Evolutionary conservation across 2,113 vertebrate genomes (phyloP), one percentile per base, ranked within the genome.

Genomic region (Hirundichthys speculiger): DNA sequence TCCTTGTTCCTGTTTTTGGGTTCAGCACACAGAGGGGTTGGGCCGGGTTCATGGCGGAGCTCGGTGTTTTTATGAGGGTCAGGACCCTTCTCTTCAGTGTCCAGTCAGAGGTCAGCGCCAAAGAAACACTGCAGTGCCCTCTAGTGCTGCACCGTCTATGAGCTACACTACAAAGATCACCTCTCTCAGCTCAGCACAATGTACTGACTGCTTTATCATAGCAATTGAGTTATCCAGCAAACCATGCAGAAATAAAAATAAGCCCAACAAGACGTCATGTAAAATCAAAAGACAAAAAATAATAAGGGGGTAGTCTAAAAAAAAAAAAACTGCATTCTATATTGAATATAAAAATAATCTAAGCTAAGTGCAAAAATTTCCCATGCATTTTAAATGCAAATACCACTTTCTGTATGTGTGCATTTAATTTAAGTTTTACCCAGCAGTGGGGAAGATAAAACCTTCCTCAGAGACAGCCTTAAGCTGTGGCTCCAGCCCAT

Each of bases 41-140:
- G 69, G 75, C 9, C 8, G 50, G 46, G 65, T 72, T 69, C 72
- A 47, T 3, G 52, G 67, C 64, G 30, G 63, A 79, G 78, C 61
- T 45, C 25, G 64, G 55, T 76, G 50, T 54, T 80, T 67, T 82
- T 67, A 58, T 19, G 54, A 46, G 69, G 85, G 84, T 91, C 83
- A 75, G 6, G 84, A 78, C 71, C 79, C 39, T 34, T 70, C 50
- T 75, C 57, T 57, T 74, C 51, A 38, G 64, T 57, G 84, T 86
- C 84, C 82, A 61, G 68, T 80, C 65, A 64, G 86, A 89, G 95
- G 93, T 94, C 91, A 92, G 72, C 84, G 79, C 77, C 87, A 93
- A 85, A 71, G 84, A 87, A 91, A 93, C 93, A 86, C 94, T 90
- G 93, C 92, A 95, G 92, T 94, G 95, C 95, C 95, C 93, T 94